Percentiles rank a stretch among this genome's conserved stretches.
phyloP scores from a whole-genome alignment of 2,888 invertebrate genomes.

The Imbricaverruca yamaguchii region DNA sequence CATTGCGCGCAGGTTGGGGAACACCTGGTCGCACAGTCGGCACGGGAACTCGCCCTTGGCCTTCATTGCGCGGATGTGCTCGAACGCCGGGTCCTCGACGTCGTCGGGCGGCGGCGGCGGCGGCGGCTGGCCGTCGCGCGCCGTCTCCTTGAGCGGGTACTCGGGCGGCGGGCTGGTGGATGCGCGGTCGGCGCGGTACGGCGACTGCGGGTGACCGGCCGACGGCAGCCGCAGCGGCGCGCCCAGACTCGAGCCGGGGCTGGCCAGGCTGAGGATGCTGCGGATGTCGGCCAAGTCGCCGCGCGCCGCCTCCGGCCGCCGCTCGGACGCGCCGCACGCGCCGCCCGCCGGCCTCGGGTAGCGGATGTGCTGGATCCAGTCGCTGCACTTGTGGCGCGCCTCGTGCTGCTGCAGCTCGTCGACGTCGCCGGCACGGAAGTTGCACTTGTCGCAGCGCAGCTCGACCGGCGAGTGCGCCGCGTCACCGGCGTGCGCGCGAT shows the following conservation, averaged over 20 bases:
- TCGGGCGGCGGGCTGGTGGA: slow-evolving; percentile 37
- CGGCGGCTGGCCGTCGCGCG: slow-evolving; percentile 38
- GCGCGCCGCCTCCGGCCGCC: slow-evolving; percentile 60
- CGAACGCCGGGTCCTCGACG: slow-evolving; percentile 23
- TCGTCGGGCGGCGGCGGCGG: slow-evolving; percentile 17
- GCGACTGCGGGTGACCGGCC: slow-evolving; percentile 34
- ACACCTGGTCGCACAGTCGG: slow-evolving; percentile 75
- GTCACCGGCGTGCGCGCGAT: slow-evolving; percentile 50
- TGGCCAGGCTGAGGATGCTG: slow-evolving; percentile 70
- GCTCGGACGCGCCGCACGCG: slow-evolving; percentile 62
- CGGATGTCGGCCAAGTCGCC: slow-evolving; percentile 74
- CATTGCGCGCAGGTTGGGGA: slow-evolving; percentile 77
- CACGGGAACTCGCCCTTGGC: slow-evolving; percentile 83
- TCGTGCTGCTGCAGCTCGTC: slow-evolving; percentile 6
- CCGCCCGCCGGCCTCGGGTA: slow-evolving; percentile 52
- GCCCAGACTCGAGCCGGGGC: slow-evolving; percentile 37
- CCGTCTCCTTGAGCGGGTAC: slow-evolving; percentile 40
- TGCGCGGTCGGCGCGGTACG: slow-evolving; percentile 35
- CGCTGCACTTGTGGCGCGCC: slow-evolving; percentile 21
- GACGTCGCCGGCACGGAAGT: slow-evolving; percentile 25
- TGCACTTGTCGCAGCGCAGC: slow-evolving; percentile 34
- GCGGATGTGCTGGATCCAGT: slow-evolving; percentile 9
- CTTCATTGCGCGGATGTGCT: slow-evolving; percentile 63
- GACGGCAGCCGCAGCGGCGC: slow-evolving; percentile 23
- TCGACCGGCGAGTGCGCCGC: slow-evolving; percentile 43